A percentile compares a stretch with the other conserved stretches of the same genome.
Evolutionary conservation across 2,113 vertebrate species (phyloP).

Genomic region (Nothocercus julius): DNA sequence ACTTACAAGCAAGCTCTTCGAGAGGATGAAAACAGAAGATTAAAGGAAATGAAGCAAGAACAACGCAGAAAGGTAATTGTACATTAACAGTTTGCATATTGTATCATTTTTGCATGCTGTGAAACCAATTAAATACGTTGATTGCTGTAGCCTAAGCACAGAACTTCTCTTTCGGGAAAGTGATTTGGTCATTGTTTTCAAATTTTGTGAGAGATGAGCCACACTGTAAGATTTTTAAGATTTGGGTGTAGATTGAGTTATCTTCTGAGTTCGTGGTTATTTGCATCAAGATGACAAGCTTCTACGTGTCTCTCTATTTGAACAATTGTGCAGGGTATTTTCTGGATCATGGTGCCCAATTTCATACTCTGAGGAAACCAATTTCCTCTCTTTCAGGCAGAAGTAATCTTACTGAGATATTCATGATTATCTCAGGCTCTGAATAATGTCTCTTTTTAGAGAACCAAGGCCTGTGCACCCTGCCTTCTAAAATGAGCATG

Average conservation of each 20-base stretch:
- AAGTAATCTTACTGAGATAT: neutral
- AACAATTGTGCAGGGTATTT: neutral
- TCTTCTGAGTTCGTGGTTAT: neutral
- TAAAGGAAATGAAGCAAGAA: conserved; percentile 76
- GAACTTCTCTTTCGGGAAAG: conserved; percentile 1
- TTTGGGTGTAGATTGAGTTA: neutral
- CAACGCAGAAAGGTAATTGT: conserved; percentile 78
- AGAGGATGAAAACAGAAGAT: conserved; percentile 64
- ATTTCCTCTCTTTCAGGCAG: neutral
- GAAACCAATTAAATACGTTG: conserved; percentile 48
- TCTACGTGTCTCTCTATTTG: neutral
- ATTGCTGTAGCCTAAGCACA: conserved; percentile 32
- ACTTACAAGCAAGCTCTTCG: conserved; percentile 59
- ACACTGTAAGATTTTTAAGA: conserved; percentile 30
- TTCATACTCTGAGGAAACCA: neutral
- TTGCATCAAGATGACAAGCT: neutral
- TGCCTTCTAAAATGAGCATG: neutral
- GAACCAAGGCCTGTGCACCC: accelerated
- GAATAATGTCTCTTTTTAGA: neutral
- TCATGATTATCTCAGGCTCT: neutral
- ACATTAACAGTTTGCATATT: conserved; percentile 37
- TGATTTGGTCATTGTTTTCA: neutral
- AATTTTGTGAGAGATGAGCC: neutral
- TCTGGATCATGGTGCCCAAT: neutral
- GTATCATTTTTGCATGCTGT: conserved; percentile 51